Percentiles rank a stretch among this genome's conserved stretches.
phyloP scores from a whole-genome alignment of 2,113 vertebrate species.

The Cettia cetti region DNA sequence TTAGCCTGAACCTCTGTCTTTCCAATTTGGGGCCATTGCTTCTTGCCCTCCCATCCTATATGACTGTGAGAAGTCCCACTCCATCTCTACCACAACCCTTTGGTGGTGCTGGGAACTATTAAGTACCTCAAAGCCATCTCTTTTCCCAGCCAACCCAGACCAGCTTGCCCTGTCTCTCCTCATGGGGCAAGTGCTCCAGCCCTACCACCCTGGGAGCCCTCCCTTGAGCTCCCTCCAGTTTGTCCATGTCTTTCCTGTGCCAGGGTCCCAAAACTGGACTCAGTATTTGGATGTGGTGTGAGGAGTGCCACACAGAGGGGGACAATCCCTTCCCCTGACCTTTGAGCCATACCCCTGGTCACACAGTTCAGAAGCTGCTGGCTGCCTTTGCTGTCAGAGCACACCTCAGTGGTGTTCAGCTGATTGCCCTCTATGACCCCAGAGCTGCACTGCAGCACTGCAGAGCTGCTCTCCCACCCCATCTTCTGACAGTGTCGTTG shows the following conservation, averaged over 20 bases:
- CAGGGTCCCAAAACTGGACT: not conserved
- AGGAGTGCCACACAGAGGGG: accelerated
- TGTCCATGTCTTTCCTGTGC: not conserved
- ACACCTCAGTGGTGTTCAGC: not conserved
- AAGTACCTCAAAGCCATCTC: not conserved
- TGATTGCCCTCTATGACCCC: not conserved
- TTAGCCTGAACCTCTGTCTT: not conserved
- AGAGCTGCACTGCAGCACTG: not conserved
- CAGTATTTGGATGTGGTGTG: not conserved
- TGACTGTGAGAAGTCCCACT: not conserved
- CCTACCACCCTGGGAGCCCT: not conserved
- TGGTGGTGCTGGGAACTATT: accelerated
- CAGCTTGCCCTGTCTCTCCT: not conserved
- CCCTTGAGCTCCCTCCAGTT: not conserved
- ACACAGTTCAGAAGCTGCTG: not conserved
- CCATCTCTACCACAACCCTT: not conserved
- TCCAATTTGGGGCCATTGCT: not conserved
- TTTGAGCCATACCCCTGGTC: accelerated
- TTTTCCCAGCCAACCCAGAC: not conserved
- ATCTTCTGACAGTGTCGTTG: accelerated
- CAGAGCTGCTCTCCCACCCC: not conserved
- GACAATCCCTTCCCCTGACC: not conserved
- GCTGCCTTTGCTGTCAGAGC: not conserved
- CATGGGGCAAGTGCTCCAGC: not conserved
- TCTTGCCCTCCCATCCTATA: not conserved